phyloP scores from a whole-genome alignment of 2,888 invertebrate genomes.

The Carcina quercana region DNA sequence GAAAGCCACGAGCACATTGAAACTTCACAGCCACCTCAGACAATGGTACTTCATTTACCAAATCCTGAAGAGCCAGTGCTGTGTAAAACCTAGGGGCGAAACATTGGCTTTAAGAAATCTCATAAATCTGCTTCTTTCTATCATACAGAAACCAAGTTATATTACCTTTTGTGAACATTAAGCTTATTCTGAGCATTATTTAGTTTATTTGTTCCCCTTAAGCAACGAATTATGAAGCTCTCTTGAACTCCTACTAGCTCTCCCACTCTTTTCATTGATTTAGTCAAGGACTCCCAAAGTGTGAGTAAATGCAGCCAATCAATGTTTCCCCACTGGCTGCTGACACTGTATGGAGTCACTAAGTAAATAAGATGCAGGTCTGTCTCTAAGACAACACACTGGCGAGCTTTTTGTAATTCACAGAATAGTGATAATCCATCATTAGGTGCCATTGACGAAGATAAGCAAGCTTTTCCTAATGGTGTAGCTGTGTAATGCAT shows the following conservation, averaged over 20 bases:
- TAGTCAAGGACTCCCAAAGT: constrained; percentile 86
- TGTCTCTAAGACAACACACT: constrained; percentile 93
- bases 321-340: constrained; percentile 84
- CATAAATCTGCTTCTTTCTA: background rate
- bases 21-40: constrained; percentile 88
- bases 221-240: constrained; percentile 85
- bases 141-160: too few relatives aligned
- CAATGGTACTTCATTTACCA: constrained; percentile 93
- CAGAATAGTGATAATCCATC: constrained; percentile 92
- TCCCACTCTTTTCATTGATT: constrained; percentile 89
- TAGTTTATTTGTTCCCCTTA: constrained; percentile 78
- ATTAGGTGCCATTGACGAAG: constrained; percentile 95
- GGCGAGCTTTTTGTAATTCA: constrained; percentile 92
- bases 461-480: constrained; percentile 92
- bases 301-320: constrained; percentile 88
- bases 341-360: constrained; percentile 94
- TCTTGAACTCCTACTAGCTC: constrained; percentile 92
- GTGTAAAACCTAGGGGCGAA: constrained; percentile 93
- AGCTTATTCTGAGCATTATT: constrained; percentile 70
- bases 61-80: constrained; percentile 92
- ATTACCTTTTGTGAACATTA: constrained; percentile 78
- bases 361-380: constrained; percentile 96
- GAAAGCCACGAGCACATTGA: constrained; percentile 88
- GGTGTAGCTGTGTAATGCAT: constrained; percentile 83
- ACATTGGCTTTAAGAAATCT: background rate